Evolutionary conservation across 2,797 vertebrate species (phyloP).

Genomic region (Coranthus polyacanthus): DNA sequence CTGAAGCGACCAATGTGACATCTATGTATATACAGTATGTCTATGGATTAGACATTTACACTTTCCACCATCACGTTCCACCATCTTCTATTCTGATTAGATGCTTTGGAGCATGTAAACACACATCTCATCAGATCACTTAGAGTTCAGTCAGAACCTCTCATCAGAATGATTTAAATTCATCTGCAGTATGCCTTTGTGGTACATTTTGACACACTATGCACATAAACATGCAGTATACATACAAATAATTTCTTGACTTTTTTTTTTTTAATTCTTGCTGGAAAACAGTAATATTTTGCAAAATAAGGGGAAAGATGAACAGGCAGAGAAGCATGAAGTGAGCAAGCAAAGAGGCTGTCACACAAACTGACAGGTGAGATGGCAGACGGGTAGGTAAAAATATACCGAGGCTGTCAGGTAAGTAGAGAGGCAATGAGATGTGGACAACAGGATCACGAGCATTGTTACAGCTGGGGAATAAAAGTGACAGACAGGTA

Average conservation of each 20-base stretch:
- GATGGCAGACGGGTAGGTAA: background rate
- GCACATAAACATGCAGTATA: background rate
- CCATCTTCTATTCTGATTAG: no score
- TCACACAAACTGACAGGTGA: conserved; percentile 35
- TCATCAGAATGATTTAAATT: no score
- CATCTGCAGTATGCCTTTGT: no score
- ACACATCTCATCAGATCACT: no score
- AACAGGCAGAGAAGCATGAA: background rate
- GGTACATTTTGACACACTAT: background rate
- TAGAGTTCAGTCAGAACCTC: no score
- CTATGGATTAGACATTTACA: no score
- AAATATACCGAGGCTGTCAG: conserved; percentile 23
- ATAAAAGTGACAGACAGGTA: conserved; percentile 40
- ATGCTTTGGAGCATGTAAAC: no score
- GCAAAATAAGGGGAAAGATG: background rate
- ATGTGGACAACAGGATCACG: conserved; percentile 4
- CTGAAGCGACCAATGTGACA: no score
- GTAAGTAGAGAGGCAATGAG: conserved; percentile 6
- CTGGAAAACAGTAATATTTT: background rate
- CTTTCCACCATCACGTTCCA: no score
- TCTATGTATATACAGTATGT: no score
- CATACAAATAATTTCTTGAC: no score
- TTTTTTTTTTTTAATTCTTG: no score
- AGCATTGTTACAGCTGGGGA: conserved; percentile 5
- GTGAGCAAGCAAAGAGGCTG: background rate